phyloP scores from a whole-genome alignment of 2,888 invertebrate genomes.

The Pollenia griseotomentosa region DNA sequence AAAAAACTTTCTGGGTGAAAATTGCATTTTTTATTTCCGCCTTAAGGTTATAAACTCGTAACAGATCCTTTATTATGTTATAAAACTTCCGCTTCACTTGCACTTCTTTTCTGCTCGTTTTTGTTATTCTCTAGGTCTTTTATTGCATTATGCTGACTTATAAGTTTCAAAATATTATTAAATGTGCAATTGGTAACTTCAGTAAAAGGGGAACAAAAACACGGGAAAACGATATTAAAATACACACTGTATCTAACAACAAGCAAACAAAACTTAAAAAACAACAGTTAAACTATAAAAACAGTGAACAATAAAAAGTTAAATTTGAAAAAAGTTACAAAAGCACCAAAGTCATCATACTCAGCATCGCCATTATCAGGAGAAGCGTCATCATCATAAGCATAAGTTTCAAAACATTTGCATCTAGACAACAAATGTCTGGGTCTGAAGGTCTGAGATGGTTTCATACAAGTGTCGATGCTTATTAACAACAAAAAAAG shows the following conservation, averaged over 20 bases:
- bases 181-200: slow-evolving; percentile 65
- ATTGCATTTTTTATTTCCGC: slow-evolving; percentile 41
- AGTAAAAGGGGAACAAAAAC: slow-evolving; percentile 43
- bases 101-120: slow-evolving; percentile 1
- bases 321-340: slow-evolving; percentile 30
- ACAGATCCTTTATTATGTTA: slow-evolving; percentile 48
- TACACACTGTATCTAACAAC: background rate
- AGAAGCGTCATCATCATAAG: slow-evolving; percentile 60
- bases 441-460: slow-evolving; percentile 28
- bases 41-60: slow-evolving; percentile 48
- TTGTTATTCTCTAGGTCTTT: slow-evolving; percentile 12
- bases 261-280: background rate
- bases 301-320: slow-evolving; percentile 33
- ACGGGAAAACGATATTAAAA: slow-evolving; percentile 66
- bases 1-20: slow-evolving; percentile 11
- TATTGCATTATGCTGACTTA: slow-evolving; percentile 35
- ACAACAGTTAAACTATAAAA: background rate
- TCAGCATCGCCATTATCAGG: slow-evolving; percentile 50
- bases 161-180: slow-evolving; percentile 65
- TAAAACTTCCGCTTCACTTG: slow-evolving; percentile 36
- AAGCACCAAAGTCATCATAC: slow-evolving; percentile 49
- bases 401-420: slow-evolving; percentile 73
- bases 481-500: slow-evolving; percentile 19
- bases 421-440: slow-evolving; percentile 50
- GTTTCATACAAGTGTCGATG: slow-evolving; percentile 1